Evolutionary conservation across 2,888 invertebrate species (phyloP).

Genomic region (Diarsia brunnea): DNA sequence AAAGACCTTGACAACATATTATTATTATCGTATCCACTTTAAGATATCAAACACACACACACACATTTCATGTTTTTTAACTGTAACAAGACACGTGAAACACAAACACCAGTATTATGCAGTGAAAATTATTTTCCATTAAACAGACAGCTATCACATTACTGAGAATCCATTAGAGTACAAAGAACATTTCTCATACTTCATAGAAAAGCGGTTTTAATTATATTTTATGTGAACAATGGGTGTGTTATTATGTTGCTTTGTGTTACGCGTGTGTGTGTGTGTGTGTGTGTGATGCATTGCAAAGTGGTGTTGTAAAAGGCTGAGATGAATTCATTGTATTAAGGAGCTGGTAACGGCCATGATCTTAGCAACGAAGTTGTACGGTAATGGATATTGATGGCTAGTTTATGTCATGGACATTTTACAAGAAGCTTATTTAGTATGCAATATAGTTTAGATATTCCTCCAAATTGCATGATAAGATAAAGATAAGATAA

Average conservation of each 20-base stretch:
- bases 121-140: conserved; percentile 60
- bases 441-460: background rate
- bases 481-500: too few relatives aligned
- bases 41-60: background rate
- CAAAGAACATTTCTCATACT: conserved; percentile 58
- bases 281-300: background rate
- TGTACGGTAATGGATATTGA: background rate
- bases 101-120: conserved; percentile 52
- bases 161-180: conserved; percentile 69
- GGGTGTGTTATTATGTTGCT: conserved; percentile 16
- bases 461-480: background rate
- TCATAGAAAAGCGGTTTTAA: conserved; percentile 57
- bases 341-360: background rate
- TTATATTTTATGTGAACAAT: conserved; percentile 58
- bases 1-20: background rate
- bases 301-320: background rate
- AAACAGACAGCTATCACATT: conserved; percentile 66
- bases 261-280: background rate
- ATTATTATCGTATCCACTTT: background rate
- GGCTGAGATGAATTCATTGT: background rate
- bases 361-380: background rate
- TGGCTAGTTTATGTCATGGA: background rate
- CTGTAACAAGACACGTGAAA: conserved; percentile 48
- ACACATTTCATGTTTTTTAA: conserved; percentile 3
- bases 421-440: background rate